phyloP scores from a whole-genome alignment of 2,113 vertebrate species.

The Platanista minor region DNA sequence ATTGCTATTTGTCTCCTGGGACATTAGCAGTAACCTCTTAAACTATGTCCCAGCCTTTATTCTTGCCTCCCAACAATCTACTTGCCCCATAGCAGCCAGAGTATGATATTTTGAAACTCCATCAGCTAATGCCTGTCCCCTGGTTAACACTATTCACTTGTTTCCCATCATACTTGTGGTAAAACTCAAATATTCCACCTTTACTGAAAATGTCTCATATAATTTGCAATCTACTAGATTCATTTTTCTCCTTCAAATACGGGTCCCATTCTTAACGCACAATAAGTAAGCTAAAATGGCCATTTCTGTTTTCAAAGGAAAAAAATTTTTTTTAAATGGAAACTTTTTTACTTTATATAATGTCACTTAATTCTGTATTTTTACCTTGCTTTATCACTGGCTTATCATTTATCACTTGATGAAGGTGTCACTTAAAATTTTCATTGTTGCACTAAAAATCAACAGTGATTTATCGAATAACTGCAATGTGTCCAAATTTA shows the following conservation, averaged over 20 bases:
- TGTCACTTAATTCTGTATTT: neutral
- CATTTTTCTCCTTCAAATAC: neutral
- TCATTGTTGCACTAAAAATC: neutral
- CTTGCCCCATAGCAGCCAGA: neutral
- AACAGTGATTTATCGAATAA: neutral
- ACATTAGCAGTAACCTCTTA: neutral
- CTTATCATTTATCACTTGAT: neutral
- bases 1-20: neutral
- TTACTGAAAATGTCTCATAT: neutral
- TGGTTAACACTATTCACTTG: neutral
- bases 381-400: neutral
- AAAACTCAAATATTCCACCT: neutral
- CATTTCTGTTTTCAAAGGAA: neutral
- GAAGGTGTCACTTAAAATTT: neutral
- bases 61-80: neutral
- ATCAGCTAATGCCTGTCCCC: neutral
- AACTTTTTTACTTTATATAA: neutral
- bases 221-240: neutral
- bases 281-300: neutral
- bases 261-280: neutral
- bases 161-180: neutral
- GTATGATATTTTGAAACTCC: neutral
- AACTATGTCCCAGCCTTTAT: accelerated
- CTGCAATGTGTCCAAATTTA: neutral
- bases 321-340: neutral